Evolutionary conservation across 2,888 invertebrate genomes (phyloP).

Genomic region (Ichneumon xanthorius): DNA sequence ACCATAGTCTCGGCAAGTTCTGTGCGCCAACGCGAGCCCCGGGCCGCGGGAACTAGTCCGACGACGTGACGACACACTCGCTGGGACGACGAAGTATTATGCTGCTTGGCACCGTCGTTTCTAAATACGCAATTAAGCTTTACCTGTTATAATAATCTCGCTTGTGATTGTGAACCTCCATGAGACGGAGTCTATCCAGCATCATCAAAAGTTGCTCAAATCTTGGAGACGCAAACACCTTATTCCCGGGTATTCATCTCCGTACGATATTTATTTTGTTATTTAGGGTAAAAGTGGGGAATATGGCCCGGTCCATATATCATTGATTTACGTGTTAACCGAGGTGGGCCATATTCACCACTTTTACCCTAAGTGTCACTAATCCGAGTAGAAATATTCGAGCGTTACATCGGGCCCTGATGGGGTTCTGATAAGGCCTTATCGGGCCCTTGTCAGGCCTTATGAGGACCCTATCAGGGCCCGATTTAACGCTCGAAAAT

Average conservation of each 20-base stretch:
- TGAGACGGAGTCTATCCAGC: background rate
- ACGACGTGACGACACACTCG: constrained; percentile 69
- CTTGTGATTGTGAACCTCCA: background rate
- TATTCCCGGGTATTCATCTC: background rate
- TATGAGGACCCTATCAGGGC: too few species aligned
- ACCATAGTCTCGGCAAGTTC: constrained; percentile 47
- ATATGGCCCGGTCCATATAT: too few species aligned
- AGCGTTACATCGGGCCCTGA: too few species aligned
- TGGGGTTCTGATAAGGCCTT: too few species aligned
- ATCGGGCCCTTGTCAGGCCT: too few species aligned
- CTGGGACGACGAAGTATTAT: constrained; percentile 44
- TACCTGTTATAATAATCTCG: background rate
- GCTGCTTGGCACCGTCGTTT: constrained; percentile 29
- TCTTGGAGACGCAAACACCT: background rate
- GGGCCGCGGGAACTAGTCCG: constrained; percentile 72
- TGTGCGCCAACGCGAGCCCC: constrained; percentile 68
- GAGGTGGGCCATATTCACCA: too few species aligned
- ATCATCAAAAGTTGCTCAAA: too few species aligned
- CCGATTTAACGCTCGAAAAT: too few species aligned
- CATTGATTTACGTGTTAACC: too few species aligned
- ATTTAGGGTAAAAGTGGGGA: too few species aligned
- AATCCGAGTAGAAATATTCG: too few species aligned
- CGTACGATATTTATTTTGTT: background rate
- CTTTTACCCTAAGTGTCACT: too few species aligned
- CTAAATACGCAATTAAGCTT: constrained; percentile 9